phyloP scores from a whole-genome alignment of 2,797 vertebrate species.

The Enteromius mattozi region DNA sequence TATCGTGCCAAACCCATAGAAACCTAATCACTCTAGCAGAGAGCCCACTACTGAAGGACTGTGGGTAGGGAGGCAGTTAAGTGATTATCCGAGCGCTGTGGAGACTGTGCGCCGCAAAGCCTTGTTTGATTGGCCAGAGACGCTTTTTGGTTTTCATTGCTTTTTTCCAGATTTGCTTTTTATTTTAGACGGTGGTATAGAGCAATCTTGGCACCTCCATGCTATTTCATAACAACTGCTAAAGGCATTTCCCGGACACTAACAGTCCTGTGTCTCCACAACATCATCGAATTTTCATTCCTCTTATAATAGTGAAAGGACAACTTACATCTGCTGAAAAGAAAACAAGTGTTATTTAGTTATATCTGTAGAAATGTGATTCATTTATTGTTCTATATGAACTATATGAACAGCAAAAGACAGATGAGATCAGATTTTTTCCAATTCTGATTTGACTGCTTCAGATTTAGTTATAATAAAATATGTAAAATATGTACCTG shows the following conservation, averaged over 20 bases:
- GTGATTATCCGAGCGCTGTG: conserved; percentile 70
- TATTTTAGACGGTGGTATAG: conserved; percentile 65
- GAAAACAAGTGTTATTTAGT: conserved; percentile 21
- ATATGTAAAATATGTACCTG: neutral
- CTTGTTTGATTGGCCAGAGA: conserved; percentile 72
- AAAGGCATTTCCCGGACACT: conserved; percentile 74
- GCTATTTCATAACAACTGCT: conserved; percentile 73
- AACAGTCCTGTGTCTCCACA: conserved; percentile 69
- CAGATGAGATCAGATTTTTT: neutral
- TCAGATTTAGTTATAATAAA: neutral
- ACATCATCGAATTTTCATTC: conserved; percentile 66
- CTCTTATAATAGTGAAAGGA: conserved; percentile 49
- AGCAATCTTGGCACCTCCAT: conserved; percentile 67
- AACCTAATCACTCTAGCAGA: conserved; percentile 78
- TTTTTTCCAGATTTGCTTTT: conserved; percentile 39
- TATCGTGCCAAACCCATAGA: conserved; percentile 73
- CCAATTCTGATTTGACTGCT: neutral
- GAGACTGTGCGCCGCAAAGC: conserved; percentile 61
- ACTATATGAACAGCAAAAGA: neutral
- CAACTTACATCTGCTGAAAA: neutral
- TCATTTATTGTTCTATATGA: conserved; percentile 8
- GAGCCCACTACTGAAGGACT: conserved; percentile 63
- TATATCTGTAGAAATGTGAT: conserved; percentile 25
- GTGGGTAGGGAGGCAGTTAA: conserved; percentile 28
- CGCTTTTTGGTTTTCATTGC: conserved; percentile 48